Conservation (phyloP, 2,113 vertebrate genomes). For the Cacatua alba region DNA sequence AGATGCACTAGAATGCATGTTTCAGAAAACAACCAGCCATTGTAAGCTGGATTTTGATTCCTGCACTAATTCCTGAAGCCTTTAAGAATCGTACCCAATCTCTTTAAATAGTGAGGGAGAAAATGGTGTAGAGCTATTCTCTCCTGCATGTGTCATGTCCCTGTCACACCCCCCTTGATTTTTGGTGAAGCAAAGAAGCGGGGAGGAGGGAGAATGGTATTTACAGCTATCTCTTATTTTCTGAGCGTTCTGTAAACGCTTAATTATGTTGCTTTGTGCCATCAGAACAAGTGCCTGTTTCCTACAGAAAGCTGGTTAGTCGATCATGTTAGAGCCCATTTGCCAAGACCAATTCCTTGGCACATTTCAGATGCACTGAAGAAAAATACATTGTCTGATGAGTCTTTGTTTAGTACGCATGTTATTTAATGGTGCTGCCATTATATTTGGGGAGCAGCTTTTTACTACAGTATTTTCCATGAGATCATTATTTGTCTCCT, state of each 20-base stretch:
- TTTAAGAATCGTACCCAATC: background rate
- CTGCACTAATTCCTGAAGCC: background rate
- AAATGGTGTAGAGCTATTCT: background rate
- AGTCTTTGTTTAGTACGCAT: background rate
- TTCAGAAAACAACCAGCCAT: background rate
- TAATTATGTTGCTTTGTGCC: background rate
- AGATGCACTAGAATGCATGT: background rate
- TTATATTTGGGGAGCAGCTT: background rate
- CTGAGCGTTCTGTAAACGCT: background rate
- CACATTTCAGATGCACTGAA: background rate
- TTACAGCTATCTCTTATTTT: background rate
- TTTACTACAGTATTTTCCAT: background rate
- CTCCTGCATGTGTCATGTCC: accelerated
- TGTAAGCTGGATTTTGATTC: background rate
- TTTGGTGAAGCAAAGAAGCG: background rate
- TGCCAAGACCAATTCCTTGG: background rate
- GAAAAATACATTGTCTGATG: background rate
- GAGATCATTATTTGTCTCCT: background rate
- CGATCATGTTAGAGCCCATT: background rate
- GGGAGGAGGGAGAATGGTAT: background rate
- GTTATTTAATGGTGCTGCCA: background rate
- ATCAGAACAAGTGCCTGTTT: background rate
- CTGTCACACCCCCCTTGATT: background rate
- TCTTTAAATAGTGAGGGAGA: background rate
- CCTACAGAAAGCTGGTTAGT: background rate